Evolutionary conservation across 2,888 invertebrate species (phyloP).

Genomic region (Synergus laeviventris): DNA sequence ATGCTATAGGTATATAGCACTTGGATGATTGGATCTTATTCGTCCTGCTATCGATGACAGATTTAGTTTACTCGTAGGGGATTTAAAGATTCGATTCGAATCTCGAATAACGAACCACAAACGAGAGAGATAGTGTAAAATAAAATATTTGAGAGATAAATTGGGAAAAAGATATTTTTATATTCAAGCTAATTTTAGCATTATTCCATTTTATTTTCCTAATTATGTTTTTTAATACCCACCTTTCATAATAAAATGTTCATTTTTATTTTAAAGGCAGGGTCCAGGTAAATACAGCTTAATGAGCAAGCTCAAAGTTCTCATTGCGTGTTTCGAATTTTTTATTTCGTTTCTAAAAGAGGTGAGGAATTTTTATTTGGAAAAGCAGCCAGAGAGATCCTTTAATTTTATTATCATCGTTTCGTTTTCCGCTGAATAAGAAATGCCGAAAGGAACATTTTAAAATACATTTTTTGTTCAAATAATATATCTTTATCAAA

Average conservation of each 20-base stretch:
- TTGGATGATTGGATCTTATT: not conserved
- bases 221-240: too few relatives aligned
- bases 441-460: not conserved
- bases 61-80: not conserved
- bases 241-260: too few relatives aligned
- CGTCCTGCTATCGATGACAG: not conserved
- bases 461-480: not conserved
- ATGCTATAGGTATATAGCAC: not conserved
- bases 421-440: not conserved
- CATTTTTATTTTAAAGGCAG: not conserved
- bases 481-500: not conserved
- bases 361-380: not conserved
- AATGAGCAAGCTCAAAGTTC: not conserved
- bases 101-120: not conserved
- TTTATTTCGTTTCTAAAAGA: not conserved
- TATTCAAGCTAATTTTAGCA: too few relatives aligned
- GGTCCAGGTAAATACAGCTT: not conserved
- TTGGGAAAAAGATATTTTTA: not conserved
- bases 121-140: too few relatives aligned
- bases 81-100: constrained; percentile 1
- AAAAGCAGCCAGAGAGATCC: not conserved
- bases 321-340: not conserved
- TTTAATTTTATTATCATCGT: not conserved
- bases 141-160: not conserved
- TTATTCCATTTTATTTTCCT: too few relatives aligned